These are phyloP conservation scores for Galerucella nymphaeae DNA, from an alignment of 2,888 invertebrate genomes.

Conservation along the genomic window DNA sequence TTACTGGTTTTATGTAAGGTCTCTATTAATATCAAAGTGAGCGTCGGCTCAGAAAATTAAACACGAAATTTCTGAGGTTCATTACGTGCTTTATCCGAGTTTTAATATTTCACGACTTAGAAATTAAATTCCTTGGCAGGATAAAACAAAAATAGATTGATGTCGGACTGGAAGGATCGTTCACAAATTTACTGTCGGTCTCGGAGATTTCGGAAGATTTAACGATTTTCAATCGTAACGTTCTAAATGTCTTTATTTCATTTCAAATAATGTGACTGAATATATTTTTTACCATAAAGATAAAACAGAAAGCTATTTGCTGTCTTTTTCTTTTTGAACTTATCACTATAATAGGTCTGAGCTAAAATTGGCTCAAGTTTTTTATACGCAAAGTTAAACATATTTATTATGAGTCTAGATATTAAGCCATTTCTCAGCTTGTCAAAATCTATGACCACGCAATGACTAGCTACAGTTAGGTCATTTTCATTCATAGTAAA, in stretches of 20 bases:
- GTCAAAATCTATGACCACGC: too few relatives aligned
- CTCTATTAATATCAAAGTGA: slow-evolving; percentile 46
- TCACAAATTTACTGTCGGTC: slow-evolving; percentile 2
- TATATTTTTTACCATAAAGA: too few relatives aligned
- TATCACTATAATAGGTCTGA: too few relatives aligned
- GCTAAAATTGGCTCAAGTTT: too few relatives aligned
- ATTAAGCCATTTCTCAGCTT: too few relatives aligned
- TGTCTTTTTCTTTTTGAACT: too few relatives aligned
- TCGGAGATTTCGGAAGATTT: background rate
- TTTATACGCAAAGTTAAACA: too few relatives aligned
- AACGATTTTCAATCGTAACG: background rate
- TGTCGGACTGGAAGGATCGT: background rate
- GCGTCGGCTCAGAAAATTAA: slow-evolving; percentile 36
- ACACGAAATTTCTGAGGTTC: slow-evolving; percentile 39
- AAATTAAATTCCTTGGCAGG: slow-evolving; percentile 31
- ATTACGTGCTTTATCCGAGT: slow-evolving; percentile 34
- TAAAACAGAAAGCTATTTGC: too few relatives aligned
- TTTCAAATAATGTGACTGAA: too few relatives aligned
- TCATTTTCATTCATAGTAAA: too few relatives aligned
- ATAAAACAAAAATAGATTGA: slow-evolving; percentile 13
- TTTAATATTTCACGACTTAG: slow-evolving; percentile 31
- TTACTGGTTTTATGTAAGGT: slow-evolving; percentile 42
- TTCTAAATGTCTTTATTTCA: background rate
- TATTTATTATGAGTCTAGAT: too few relatives aligned
- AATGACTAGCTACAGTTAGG: too few relatives aligned